Conservation (phyloP, 1,140 invertebrate genomes). For the Scaptomyza pallida region DNA sequence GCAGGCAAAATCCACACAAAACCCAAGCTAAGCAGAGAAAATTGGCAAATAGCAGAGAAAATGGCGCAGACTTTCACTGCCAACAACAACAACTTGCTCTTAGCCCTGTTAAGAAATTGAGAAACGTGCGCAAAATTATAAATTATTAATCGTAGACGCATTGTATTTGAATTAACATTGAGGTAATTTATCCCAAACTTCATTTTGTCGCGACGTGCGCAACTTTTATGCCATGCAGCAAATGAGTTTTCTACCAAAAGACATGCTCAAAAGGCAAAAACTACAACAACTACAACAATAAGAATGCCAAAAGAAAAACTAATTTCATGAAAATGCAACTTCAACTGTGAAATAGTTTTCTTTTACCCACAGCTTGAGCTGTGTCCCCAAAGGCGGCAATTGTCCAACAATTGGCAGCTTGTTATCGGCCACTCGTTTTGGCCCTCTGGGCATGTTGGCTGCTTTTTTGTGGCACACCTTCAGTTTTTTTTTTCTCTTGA, state of each 20-base stretch:
- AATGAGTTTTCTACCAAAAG: constrained; percentile 50
- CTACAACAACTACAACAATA: constrained; percentile 16
- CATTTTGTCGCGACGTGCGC: constrained; percentile 61
- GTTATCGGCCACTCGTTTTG: constrained; percentile 37
- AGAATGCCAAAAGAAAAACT: constrained; percentile 64
- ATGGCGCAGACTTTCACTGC: constrained; percentile 46
- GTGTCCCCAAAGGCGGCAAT: constrained; percentile 43
- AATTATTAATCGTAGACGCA: constrained; percentile 67
- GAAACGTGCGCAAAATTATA: constrained; percentile 74
- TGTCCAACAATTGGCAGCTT: constrained; percentile 65
- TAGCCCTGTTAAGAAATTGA: constrained; percentile 38
- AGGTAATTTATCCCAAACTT: constrained; percentile 49
- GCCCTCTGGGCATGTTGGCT: constrained; percentile 54
- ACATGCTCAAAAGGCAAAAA: constrained; percentile 18
- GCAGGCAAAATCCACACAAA: constrained; percentile 31
- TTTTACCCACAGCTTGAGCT: constrained; percentile 41
- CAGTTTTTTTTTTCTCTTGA: constrained; percentile 32
- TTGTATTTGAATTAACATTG: constrained; percentile 61
- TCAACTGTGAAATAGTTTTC: constrained; percentile 79
- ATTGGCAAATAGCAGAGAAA: constrained; percentile 28
- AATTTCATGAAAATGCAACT: constrained; percentile 75
- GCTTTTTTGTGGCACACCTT: constrained; percentile 47
- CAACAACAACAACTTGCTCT: neutral
- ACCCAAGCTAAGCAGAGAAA: constrained; percentile 30
- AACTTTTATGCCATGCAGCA: constrained; percentile 48